Evolutionary conservation across 2,797 vertebrate genomes (phyloP).

Genomic region (Poeciliopsis infans): DNA sequence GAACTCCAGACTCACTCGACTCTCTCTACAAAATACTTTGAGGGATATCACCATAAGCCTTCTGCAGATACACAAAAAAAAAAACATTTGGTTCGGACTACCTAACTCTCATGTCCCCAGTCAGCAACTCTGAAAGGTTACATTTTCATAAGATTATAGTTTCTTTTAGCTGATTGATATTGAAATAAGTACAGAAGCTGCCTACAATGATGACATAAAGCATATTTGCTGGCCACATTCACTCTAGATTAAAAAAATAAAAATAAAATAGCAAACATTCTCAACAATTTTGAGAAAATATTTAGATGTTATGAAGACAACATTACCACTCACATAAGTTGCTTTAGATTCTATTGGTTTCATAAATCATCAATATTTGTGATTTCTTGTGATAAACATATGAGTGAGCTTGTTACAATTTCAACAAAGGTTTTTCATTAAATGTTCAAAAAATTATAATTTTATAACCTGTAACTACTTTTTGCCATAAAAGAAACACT

Average conservation of each 20-base stretch:
- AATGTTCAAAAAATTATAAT: background rate
- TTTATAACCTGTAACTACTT: background rate
- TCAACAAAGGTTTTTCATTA: background rate
- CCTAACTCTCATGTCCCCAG: background rate
- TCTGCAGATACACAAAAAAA: background rate
- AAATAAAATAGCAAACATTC: background rate
- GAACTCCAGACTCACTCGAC: background rate
- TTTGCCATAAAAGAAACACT: background rate
- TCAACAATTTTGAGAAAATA: background rate
- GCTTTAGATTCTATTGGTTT: background rate
- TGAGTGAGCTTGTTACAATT: background rate
- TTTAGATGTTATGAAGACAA: background rate
- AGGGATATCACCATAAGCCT: background rate
- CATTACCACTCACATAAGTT: background rate
- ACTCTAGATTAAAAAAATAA: background rate
- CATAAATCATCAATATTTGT: background rate
- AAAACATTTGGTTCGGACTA: background rate
- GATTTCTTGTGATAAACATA: background rate
- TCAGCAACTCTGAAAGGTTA: background rate
- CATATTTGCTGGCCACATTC: background rate
- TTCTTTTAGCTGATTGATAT: background rate
- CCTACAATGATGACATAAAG: background rate
- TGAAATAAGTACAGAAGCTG: background rate
- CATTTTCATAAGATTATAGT: background rate
- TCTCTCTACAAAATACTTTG: background rate